A percentile compares a stretch with the other conserved stretches of the same genome.
phyloP scores from a whole-genome alignment of 1,140 invertebrate species.

The Lycorma delicatula region DNA sequence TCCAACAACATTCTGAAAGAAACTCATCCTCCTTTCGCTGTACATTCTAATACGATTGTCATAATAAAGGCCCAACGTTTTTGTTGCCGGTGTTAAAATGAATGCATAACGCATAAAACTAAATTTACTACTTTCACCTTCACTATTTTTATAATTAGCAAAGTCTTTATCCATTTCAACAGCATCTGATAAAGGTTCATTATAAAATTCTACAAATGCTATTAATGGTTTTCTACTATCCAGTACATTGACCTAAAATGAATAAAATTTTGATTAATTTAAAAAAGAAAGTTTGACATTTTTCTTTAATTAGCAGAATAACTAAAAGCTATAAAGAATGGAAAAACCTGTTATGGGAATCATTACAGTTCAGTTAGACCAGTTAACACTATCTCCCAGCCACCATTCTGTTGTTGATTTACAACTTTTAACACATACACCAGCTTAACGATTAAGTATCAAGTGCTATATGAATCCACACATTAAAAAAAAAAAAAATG shows the following conservation, averaged over 20 bases:
- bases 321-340: no score
- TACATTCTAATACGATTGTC: constrained; percentile 94
- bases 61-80: constrained; percentile 83
- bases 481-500: no score
- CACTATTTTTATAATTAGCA: constrained; percentile 66
- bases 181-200: constrained; percentile 83
- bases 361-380: no score
- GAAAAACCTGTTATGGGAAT: no score
- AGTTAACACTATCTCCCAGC: no score
- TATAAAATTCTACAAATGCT: constrained; percentile 84
- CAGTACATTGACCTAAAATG: constrained; percentile 62
- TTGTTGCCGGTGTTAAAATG: constrained; percentile 85
- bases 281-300: no score
- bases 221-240: constrained; percentile 76
- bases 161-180: constrained; percentile 91
- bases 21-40: constrained; percentile 73
- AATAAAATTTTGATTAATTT: no score
- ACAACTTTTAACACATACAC: no score
- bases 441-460: no score
- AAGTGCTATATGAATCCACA: no score
- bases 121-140: constrained; percentile 53
- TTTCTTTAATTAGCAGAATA: no score
- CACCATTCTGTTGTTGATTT: no score
- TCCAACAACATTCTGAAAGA: constrained; percentile 69
- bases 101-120: constrained; percentile 89